Evolutionary conservation across 2,888 invertebrate genomes (phyloP), one percentile per base, ranked within the genome.

Genomic region (Mamestra brassicae): DNA sequence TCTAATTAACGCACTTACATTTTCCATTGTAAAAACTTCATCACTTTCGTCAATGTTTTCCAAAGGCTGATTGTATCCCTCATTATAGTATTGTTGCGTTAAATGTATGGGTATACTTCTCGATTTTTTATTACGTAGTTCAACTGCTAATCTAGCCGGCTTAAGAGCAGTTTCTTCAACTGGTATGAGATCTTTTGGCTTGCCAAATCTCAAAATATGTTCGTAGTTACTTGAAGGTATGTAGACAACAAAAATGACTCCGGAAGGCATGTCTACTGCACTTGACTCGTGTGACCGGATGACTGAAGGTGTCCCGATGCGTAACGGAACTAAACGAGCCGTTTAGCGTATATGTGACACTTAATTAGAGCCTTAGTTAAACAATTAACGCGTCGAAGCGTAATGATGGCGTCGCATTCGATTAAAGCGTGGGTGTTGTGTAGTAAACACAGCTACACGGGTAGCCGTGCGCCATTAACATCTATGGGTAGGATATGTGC

Each of bases 221-320:
- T 98, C 98, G 87, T 97, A 97, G 90, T 97, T 97, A 72, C 97
- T 97, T 76, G 98, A 97, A 11, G 98, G 98, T 86, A 98, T 97
- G 88, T 97, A 97, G 77, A 98, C 97, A 74, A 98, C 91, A 89
- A 98, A 98, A 78, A 98, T 97, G 8, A 98, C 98, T 83, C 98
- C 97, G 5, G 94, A 90, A 71, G 97, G 97, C 97, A 97, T 97
- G 38, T 67, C 79, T 62, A 60, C 67, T 65, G 70, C 65, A 47
- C 52, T 80, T 17, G n/a, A 57, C 17, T 55, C 15, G 10, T 64
- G 64, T 15, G 47, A 68, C 69, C 64, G 17, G 62, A 3, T 65
- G 57, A 78, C 66, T 83, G 71, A 76, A 68, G 81, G 45, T 74
- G 63, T 68, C 13, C 36, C 34, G 58, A 68, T 26, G 67, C 74